A percentile compares a stretch with the other conserved stretches of the same genome.
phyloP scores from a whole-genome alignment of 1,140 invertebrate genomes.

The Sycobia sp. region DNA sequence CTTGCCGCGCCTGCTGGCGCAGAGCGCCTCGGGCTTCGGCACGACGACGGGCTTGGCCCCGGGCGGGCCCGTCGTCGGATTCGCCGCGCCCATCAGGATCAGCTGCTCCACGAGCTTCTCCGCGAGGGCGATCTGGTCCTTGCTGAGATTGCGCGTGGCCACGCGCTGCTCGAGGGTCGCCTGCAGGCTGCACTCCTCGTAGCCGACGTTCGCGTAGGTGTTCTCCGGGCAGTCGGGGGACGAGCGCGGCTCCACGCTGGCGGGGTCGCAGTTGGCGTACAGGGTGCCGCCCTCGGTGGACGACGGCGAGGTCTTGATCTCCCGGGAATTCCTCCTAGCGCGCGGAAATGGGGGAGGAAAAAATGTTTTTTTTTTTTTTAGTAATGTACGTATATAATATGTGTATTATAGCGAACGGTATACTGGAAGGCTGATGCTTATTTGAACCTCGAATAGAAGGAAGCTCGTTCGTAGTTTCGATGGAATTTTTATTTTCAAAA shows the following conservation, averaged over 20 bases:
- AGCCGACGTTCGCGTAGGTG: conserved; percentile 46
- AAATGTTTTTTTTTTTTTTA: no score
- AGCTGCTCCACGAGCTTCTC: conserved; percentile 48
- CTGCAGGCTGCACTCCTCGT: background rate
- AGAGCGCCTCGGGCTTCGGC: conserved; percentile 38
- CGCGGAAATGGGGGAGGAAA: background rate
- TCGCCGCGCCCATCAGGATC: conserved; percentile 28
- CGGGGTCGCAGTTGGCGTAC: conserved; percentile 49
- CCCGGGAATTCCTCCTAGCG: no score
- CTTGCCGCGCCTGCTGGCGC: background rate
- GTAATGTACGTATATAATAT: no score
- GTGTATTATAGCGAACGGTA: no score
- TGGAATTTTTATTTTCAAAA: no score
- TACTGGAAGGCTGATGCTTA: no score
- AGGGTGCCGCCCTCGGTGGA: conserved; percentile 28
- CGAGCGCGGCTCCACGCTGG: no score
- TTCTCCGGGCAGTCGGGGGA: no score
- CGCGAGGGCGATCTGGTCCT: conserved; percentile 40
- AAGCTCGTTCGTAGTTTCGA: no score
- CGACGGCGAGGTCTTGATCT: no score
- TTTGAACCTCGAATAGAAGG: no score
- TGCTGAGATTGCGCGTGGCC: background rate
- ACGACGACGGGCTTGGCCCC: conserved; percentile 35
- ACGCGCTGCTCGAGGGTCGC: background rate
- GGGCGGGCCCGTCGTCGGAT: conserved; percentile 29